A percentile compares a stretch with the other conserved stretches of the same genome.
Evolutionary conservation across 1,140 invertebrate species (phyloP).

Genomic region (Drosophila arawakana): DNA sequence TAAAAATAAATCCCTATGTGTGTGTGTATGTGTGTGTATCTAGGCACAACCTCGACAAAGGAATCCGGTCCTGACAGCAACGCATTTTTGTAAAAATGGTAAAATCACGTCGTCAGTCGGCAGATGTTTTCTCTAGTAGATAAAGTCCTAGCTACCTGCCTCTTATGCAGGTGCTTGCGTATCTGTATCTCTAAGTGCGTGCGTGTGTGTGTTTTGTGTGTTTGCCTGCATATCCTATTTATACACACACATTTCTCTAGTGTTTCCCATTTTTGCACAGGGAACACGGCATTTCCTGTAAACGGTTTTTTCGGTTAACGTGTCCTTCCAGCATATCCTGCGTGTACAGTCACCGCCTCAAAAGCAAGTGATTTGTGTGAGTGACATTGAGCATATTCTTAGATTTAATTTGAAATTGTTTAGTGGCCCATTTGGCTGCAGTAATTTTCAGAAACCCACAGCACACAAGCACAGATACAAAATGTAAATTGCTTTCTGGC

Average conservation of each 20-base stretch:
- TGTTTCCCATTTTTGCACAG: constrained; percentile 53
- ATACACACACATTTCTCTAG: constrained; percentile 56
- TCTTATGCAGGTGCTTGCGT: constrained; percentile 58
- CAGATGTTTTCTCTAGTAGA: constrained; percentile 73
- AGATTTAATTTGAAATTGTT: constrained; percentile 63
- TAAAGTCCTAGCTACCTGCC: constrained; percentile 66
- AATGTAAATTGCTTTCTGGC: constrained; percentile 1
- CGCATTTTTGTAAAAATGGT: constrained; percentile 58
- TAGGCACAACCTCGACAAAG: constrained; percentile 66
- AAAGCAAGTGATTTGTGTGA: constrained; percentile 12
- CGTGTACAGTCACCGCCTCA: constrained; percentile 67
- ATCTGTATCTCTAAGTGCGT: background rate
- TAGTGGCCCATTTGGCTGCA: constrained; percentile 29
- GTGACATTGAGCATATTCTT: constrained; percentile 51
- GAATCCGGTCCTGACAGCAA: constrained; percentile 52
- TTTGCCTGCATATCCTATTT: constrained; percentile 76
- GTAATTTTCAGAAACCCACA: background rate
- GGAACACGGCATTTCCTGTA: constrained; percentile 70
- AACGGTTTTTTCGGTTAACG: constrained; percentile 43
- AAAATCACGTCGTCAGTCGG: constrained; percentile 67
- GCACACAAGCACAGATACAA: constrained; percentile 1
- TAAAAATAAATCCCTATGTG: constrained; percentile 1
- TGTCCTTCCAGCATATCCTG: constrained; percentile 41
- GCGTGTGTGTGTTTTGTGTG: constrained; percentile 2
- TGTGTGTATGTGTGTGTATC: constrained; percentile 54